phyloP scores from a whole-genome alignment of 2,797 vertebrate species.

The Falco peregrinus region DNA sequence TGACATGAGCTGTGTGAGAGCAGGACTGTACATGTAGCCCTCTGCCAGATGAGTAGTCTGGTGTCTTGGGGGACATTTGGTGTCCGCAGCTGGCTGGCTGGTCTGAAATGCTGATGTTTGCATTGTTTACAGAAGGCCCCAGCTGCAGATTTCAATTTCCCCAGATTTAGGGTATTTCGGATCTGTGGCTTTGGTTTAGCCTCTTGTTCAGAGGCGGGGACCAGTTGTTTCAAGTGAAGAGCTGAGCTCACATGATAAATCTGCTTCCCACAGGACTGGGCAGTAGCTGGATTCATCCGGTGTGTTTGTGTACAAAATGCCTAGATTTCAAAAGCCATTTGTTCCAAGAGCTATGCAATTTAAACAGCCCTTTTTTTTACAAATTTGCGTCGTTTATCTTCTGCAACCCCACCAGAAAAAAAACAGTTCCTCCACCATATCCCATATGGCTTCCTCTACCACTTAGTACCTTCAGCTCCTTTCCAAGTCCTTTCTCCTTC shows the following conservation, averaged over 20 bases:
- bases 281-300: background rate
- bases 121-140: background rate
- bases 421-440: background rate
- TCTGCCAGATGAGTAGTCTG: background rate
- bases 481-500: background rate
- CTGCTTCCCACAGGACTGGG: background rate
- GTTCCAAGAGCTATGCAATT: background rate
- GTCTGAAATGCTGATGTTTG: slow-evolving; percentile 41
- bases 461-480: background rate
- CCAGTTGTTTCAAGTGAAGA: background rate
- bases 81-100: background rate
- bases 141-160: slow-evolving; percentile 8
- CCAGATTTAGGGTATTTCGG: slow-evolving; percentile 5
- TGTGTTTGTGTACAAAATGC: background rate
- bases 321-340: background rate
- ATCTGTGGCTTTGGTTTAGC: slow-evolving; percentile 8
- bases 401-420: background rate
- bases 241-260: background rate
- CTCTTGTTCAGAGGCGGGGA: background rate
- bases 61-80: background rate
- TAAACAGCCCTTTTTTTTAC: background rate
- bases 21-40: background rate
- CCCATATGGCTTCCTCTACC: background rate
- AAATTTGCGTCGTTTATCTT: background rate
- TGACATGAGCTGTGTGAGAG: background rate